Evolutionary conservation across 2,888 invertebrate genomes (phyloP), one percentile per base, ranked within the genome.

Genomic region (Uropetala carovei): DNA sequence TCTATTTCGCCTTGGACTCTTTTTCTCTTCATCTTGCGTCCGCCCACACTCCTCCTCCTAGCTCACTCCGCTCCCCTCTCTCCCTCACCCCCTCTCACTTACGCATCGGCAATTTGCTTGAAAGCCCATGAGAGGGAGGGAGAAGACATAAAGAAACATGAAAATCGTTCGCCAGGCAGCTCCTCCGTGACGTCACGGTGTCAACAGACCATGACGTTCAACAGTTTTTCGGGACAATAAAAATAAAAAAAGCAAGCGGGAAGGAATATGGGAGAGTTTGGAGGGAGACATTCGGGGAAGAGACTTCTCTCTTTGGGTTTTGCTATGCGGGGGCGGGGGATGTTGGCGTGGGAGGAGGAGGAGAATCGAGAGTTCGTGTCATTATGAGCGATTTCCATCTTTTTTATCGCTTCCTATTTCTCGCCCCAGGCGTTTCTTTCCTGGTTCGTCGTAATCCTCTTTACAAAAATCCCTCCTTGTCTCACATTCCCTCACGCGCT

Each of bases 51-150:
- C 43, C 43, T 5, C 43, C 43, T 1, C 64, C 10, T 64, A 11
- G 18, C 14, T 83, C 57, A 11, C 18, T 4, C 11, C 56, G 43
- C n/a, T 57, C 83, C 5, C 3, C 56, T 57, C 83, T 10, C 56
- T 57, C 83, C 18, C 11, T 1, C 83, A n/a, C 18, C 83, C 57
- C 57, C 56, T 8, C 0, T 13, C 83, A n/a, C n/a, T n/a, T n/a
- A 83, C 56, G 57, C 83, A 57, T n/a, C 57, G 56, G n/a, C 64
- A 89, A 89, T 89, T 89, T 89, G 89, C 89, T 89, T 89, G 89
- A 89, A 56, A 89, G 89, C 89, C 18, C 30, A 18, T 11, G 60
- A 56, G 57, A 56, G 83, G n/a, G 30, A 57, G 18, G 43, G 43
- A 43, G 43, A 43, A 5, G 43, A 43, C 43, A 5, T 43, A 43